Percentiles rank a stretch among this genome's conserved stretches.
Evolutionary conservation across 2,888 invertebrate genomes (phyloP).

Genomic region (Parnassius mnemosyne): DNA sequence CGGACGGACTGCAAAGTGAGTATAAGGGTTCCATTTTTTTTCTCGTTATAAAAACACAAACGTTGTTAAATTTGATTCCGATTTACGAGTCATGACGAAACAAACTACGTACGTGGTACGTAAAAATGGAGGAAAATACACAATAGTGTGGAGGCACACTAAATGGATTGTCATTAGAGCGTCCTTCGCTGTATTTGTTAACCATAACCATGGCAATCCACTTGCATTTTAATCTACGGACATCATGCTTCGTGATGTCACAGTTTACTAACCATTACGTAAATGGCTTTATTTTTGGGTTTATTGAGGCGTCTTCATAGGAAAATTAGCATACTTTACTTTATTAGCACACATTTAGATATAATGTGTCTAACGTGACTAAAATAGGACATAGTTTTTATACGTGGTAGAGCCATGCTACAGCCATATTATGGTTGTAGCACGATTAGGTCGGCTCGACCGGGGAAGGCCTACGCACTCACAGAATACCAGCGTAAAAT

Average conservation of each 20-base stretch:
- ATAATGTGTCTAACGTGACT: conserved; percentile 7
- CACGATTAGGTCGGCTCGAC: too few relatives aligned
- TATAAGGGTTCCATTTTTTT: too few relatives aligned
- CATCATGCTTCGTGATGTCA: conserved; percentile 19
- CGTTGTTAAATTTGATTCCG: too few relatives aligned
- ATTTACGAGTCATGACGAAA: too few relatives aligned
- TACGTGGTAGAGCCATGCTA: background rate
- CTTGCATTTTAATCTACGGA: conserved; percentile 20
- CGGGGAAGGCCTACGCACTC: too few relatives aligned
- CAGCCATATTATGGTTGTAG: too few relatives aligned
- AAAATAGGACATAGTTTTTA: conserved; percentile 13
- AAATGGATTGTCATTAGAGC: conserved; percentile 15
- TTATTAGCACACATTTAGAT: conserved; percentile 18
- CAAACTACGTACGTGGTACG: too few relatives aligned
- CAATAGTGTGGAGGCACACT: conserved; percentile 3
- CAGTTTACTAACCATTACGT: conserved; percentile 24
- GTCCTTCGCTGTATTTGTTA: conserved; percentile 24
- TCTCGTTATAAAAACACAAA: too few relatives aligned
- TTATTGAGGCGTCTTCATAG: conserved; percentile 23
- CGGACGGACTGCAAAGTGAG: too few relatives aligned
- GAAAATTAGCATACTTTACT: conserved; percentile 23
- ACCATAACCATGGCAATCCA: conserved; percentile 13
- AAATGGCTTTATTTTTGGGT: conserved; percentile 26
- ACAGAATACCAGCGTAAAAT: too few relatives aligned
- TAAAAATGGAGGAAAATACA: too few relatives aligned